phyloP scores from a whole-genome alignment of 1,140 invertebrate genomes.

The Andricus grossulariae region DNA sequence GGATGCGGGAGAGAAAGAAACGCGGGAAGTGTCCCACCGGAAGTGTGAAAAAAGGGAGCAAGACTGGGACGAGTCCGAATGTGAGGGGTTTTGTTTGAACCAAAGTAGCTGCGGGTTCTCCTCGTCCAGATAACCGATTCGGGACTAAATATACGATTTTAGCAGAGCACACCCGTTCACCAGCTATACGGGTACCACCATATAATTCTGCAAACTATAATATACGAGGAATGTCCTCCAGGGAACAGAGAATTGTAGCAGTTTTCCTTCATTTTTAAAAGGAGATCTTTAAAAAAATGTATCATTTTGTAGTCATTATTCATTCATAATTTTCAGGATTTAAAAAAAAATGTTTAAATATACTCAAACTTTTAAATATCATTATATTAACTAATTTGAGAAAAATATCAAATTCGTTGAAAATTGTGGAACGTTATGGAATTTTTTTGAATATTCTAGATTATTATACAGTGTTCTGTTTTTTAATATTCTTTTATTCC shows the following conservation, averaged over 20 bases:
- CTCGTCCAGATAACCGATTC: slow-evolving; percentile 66
- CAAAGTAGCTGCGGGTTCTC: slow-evolving; percentile 67
- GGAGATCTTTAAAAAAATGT: background rate
- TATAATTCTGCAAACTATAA: slow-evolving; percentile 62
- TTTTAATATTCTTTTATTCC: no score
- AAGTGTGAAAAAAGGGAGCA: slow-evolving; percentile 36
- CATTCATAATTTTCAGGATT: background rate
- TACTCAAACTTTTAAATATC: no score
- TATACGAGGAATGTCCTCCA: slow-evolving; percentile 52
- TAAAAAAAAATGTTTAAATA: no score
- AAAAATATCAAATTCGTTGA: no score
- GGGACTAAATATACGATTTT: slow-evolving; percentile 65
- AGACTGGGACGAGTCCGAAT: slow-evolving; percentile 43
- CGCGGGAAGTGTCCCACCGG: background rate
- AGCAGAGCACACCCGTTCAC: slow-evolving; percentile 54
- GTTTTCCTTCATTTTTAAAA: slow-evolving; percentile 40
- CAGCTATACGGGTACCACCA: slow-evolving; percentile 69
- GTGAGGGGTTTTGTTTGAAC: slow-evolving; percentile 56
- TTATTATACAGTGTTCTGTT: no score
- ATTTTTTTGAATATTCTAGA: no score
- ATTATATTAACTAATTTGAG: no score
- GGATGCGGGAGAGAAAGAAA: background rate
- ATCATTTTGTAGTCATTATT: background rate
- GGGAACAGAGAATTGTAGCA: slow-evolving; percentile 34
- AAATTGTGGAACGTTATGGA: no score